Evolutionary conservation across 2,888 invertebrate genomes (phyloP).

Genomic region (Dryocosmus kuriphilus): DNA sequence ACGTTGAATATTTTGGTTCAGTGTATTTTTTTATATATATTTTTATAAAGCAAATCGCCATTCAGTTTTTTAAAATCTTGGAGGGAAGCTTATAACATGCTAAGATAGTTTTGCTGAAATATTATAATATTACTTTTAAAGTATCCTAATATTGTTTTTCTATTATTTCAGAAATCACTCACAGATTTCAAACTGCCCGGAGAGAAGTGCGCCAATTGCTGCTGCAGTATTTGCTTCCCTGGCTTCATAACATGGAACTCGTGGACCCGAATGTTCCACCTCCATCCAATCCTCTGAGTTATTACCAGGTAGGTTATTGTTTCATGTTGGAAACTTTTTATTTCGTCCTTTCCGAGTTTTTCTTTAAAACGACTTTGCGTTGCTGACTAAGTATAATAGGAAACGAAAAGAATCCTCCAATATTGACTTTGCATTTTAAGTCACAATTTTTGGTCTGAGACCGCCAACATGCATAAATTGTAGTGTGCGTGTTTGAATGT

Average conservation of each 20-base stretch:
- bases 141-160: constrained; percentile 43
- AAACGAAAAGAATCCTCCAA: background rate
- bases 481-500: no score
- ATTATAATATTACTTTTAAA: no score
- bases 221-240: constrained; percentile 95
- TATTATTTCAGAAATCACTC: constrained; percentile 91
- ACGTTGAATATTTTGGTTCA: no score
- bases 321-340: constrained; percentile 2
- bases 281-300: constrained; percentile 87
- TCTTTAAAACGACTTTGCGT: background rate
- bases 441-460: background rate
- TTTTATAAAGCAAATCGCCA: no score
- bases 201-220: constrained; percentile 94
- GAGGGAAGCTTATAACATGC: no score
- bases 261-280: constrained; percentile 98
- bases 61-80: no score
- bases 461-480: no score
- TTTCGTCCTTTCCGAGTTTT: background rate
- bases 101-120: no score
- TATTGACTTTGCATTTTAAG: background rate
- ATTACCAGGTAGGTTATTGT: constrained; percentile 85
- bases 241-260: constrained; percentile 99
- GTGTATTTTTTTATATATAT: no score
- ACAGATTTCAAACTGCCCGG: constrained; percentile 96
- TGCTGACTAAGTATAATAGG: background rate